A percentile compares a stretch with the other conserved stretches of the same genome.
Conservation (phyloP, 2,888 invertebrate genomes). For the Amblyjoppa proteus region DNA sequence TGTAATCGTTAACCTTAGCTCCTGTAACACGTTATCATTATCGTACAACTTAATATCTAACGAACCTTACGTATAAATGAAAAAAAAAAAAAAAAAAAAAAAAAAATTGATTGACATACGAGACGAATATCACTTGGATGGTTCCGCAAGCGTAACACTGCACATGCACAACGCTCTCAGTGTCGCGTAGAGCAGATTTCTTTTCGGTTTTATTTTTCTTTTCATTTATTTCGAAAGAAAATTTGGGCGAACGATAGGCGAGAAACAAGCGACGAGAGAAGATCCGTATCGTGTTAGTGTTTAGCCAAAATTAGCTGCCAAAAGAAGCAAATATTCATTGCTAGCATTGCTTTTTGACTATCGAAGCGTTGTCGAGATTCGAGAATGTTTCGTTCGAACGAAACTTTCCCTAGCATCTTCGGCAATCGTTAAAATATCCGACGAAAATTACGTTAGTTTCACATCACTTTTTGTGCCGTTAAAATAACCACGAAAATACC, state of each 20-base stretch:
- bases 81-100: slow-evolving; percentile 15
- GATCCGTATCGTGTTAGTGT: slow-evolving; percentile 59
- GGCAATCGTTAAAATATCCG: too few relatives aligned
- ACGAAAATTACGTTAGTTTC: too few relatives aligned
- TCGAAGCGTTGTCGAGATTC: background rate
- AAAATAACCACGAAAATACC: too few relatives aligned
- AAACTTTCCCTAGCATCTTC: background rate
- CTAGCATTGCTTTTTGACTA: slow-evolving; percentile 47
- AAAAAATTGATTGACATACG: slow-evolving; percentile 47
- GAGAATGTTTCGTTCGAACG: slow-evolving; percentile 2
- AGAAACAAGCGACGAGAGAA: slow-evolving; percentile 27
- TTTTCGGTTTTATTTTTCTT: background rate
- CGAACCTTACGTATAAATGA: slow-evolving; percentile 29
- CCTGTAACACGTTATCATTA: slow-evolving; percentile 59
- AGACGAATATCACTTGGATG: slow-evolving; percentile 36
- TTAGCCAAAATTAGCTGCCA: slow-evolving; percentile 73
- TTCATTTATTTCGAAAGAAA: background rate
- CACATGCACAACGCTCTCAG: slow-evolving; percentile 68
- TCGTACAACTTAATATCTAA: slow-evolving; percentile 62
- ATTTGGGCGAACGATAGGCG: slow-evolving; percentile 1
- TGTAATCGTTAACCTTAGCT: slow-evolving; percentile 53
- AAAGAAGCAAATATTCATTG: slow-evolving; percentile 47
- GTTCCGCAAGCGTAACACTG: slow-evolving; percentile 55
- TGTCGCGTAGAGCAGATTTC: slow-evolving; percentile 57
- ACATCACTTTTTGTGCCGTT: too few relatives aligned